These are phyloP conservation scores for Chouioia cunea DNA, from an alignment of 2,888 invertebrate genomes.

Conservation along the genomic window DNA sequence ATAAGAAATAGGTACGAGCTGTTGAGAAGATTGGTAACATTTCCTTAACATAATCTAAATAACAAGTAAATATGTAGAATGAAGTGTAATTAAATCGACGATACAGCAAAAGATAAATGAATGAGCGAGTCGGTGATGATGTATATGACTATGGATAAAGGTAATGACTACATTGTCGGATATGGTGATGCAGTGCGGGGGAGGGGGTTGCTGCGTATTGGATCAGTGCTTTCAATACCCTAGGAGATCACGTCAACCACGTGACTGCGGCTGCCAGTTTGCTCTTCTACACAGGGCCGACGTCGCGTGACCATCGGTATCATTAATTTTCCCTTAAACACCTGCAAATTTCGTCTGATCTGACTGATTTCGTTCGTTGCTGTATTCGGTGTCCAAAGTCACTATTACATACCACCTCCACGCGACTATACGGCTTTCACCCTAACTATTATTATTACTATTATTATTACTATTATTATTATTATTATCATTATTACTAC, in stretches of 20 bases:
- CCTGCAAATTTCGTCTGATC: conserved; percentile 7
- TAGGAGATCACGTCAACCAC: conserved; percentile 78
- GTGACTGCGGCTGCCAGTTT: conserved; percentile 92
- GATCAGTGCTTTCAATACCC: conserved; percentile 91
- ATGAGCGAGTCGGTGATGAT: conserved; percentile 33
- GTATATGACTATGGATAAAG: conserved; percentile 53
- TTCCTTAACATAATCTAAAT: no score
- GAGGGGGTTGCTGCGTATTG: conserved; percentile 89
- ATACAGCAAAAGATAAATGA: neutral
- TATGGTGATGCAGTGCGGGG: conserved; percentile 70
- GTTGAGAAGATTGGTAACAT: no score
- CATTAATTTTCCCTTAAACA: conserved; percentile 46
- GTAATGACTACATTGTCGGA: conserved; percentile 66
- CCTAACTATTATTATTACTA: no score
- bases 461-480: no score
- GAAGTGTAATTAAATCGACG: neutral
- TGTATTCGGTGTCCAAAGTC: conserved; percentile 4
- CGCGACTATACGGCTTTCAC: no score
- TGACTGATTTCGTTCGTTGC: conserved; percentile 19
- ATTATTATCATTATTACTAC: no score
- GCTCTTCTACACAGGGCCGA: conserved; percentile 89
- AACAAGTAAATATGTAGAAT: no score
- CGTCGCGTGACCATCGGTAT: conserved; percentile 71
- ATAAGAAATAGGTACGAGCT: no score
- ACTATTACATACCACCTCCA: no score